A percentile compares a stretch with the other conserved stretches of the same genome.
phyloP scores from a whole-genome alignment of 2,797 vertebrate species.

The Pangasius mekongensis region DNA sequence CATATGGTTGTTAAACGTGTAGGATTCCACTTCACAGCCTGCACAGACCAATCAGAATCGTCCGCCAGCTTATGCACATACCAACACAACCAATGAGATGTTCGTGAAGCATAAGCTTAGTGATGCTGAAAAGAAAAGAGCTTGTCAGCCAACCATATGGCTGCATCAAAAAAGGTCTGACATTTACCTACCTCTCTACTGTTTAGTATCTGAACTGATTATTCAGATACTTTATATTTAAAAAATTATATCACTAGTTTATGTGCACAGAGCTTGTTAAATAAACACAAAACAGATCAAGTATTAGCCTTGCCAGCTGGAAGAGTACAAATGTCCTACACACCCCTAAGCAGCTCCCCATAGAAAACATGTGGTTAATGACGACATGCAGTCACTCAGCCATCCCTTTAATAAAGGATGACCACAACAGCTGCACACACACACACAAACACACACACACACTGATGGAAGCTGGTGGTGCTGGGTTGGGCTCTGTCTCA shows the following conservation, averaged over 20 bases:
- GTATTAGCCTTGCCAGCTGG: slow-evolving; percentile 22
- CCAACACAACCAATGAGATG: background rate
- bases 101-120: background rate
- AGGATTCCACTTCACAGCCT: background rate
- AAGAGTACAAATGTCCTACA: slow-evolving; percentile 34
- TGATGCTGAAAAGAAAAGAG: slow-evolving; percentile 12
- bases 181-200: background rate
- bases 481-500: slow-evolving; percentile 22
- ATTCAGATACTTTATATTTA: background rate
- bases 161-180: background rate
- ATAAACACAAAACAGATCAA: slow-evolving; percentile 11
- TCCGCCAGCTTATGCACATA: background rate
- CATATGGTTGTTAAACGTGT: background rate
- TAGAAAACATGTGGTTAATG: slow-evolving; percentile 53
- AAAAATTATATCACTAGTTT: slow-evolving; percentile 1
- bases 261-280: slow-evolving; percentile 19
- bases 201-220: background rate
- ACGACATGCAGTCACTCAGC: slow-evolving; percentile 44
- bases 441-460: slow-evolving; percentile 16
- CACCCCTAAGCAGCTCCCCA: slow-evolving; percentile 46
- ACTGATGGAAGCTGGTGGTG: slow-evolving; percentile 34
- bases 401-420: slow-evolving; percentile 50
- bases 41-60: background rate
- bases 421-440: slow-evolving; percentile 45
- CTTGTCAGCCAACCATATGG: background rate